Conservation (phyloP, 2,797 vertebrate species). For the Microhierax caerulescens region DNA sequence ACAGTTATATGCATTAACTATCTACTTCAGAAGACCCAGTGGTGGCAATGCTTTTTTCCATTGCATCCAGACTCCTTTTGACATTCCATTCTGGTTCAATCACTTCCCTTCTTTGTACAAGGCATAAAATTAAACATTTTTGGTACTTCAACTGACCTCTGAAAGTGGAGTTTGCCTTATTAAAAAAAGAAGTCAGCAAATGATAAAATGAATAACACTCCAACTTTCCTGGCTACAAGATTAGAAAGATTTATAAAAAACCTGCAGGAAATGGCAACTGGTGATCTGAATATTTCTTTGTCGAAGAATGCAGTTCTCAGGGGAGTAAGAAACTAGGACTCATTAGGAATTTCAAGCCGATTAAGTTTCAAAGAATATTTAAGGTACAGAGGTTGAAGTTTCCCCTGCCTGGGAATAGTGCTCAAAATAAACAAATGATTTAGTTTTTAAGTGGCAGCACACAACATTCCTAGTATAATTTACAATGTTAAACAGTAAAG, state of each 20-base stretch:
- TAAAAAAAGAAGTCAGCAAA: conserved; percentile 17
- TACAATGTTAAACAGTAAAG: neutral
- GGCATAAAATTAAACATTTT: conserved; percentile 59
- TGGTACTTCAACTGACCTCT: conserved; percentile 55
- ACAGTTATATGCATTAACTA: conserved; percentile 24
- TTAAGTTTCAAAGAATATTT: conserved; percentile 44
- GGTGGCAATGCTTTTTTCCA: conserved; percentile 25
- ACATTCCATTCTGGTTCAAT: conserved; percentile 70
- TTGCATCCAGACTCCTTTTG: conserved; percentile 48
- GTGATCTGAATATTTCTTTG: neutral
- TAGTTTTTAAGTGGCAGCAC: neutral
- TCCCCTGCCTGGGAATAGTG: conserved; percentile 8
- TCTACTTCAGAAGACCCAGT: conserved; percentile 7
- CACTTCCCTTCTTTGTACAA: conserved; percentile 67
- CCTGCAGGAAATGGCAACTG: neutral
- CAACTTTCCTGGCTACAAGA: neutral
- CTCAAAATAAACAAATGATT: conserved; percentile 43
- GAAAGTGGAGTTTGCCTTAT: conserved; percentile 24
- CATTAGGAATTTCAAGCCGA: conserved; percentile 27
- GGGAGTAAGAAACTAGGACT: conserved; percentile 41
- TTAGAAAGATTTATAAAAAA: neutral
- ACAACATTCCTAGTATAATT: conserved; percentile 2
- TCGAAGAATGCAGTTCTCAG: neutral
- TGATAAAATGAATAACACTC: neutral
- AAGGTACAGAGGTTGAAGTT: conserved; percentile 42